phyloP scores from a whole-genome alignment of 2,113 vertebrate species.

The Corythaixoides concolor region DNA sequence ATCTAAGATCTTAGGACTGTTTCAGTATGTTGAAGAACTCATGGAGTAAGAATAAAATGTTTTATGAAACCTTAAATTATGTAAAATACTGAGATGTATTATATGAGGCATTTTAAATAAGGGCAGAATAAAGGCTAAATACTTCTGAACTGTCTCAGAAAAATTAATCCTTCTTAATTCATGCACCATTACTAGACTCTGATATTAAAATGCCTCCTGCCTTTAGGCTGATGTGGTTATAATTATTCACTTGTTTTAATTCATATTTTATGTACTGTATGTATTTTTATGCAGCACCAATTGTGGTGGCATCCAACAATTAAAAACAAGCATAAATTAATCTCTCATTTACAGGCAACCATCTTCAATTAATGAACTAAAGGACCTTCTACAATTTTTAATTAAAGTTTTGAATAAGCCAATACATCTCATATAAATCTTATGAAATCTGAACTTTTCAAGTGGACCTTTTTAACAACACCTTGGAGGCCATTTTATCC shows the following conservation, averaged over 20 bases:
- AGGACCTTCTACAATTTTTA: constrained; percentile 37
- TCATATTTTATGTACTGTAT: constrained; percentile 40
- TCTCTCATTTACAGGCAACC: constrained; percentile 18
- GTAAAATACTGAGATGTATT: constrained; percentile 46
- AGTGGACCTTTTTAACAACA: not conserved
- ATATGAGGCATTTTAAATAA: constrained; percentile 45
- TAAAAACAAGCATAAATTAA: constrained; percentile 64
- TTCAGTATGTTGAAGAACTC: not conserved
- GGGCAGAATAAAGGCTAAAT: constrained; percentile 61
- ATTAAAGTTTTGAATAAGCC: constrained; percentile 42
- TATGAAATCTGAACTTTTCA: not conserved
- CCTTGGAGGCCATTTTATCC: not conserved
- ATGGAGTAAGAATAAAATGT: not conserved
- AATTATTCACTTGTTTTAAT: constrained; percentile 61
- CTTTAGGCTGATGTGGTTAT: constrained; percentile 47
- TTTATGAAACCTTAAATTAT: constrained; percentile 51
- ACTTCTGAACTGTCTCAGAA: constrained; percentile 54
- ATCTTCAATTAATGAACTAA: constrained; percentile 47
- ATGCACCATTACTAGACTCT: constrained; percentile 45
- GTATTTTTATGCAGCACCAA: constrained; percentile 11
- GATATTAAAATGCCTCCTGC: constrained; percentile 51
- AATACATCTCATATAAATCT: not conserved
- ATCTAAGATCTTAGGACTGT: constrained; percentile 8
- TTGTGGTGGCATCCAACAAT: constrained; percentile 35
- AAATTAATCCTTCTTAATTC: constrained; percentile 61